phyloP scores from a whole-genome alignment of 2,888 invertebrate genomes.

The Aspidapion aeneum region DNA sequence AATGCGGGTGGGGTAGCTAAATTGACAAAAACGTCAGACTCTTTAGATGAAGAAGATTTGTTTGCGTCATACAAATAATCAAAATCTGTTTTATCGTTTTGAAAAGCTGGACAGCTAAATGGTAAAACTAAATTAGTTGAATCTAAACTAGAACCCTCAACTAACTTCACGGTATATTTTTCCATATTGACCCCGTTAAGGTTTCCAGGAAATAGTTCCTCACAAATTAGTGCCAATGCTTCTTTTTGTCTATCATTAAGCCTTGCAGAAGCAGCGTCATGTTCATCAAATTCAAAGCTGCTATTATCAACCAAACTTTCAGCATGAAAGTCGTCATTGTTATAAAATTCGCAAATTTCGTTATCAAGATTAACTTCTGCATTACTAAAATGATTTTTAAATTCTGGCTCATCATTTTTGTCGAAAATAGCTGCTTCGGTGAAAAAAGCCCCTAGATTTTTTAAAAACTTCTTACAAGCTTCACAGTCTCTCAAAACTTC shows the following conservation, averaged over 20 bases:
- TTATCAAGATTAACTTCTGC: background rate
- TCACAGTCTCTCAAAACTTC: slow-evolving; percentile 13
- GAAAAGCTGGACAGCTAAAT: slow-evolving; percentile 25
- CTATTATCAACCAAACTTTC: background rate
- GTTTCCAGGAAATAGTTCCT: background rate
- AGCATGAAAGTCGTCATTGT: background rate
- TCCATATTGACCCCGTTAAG: background rate
- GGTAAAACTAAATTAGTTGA: slow-evolving; percentile 11
- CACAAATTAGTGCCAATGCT: background rate
- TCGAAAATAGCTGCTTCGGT: background rate
- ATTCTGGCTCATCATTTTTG: slow-evolving; percentile 1
- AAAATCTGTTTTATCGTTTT: slow-evolving; percentile 19
- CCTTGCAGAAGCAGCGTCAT: slow-evolving; percentile 2
- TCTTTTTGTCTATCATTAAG: slow-evolving; percentile 12
- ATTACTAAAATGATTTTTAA: background rate
- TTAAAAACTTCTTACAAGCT: slow-evolving; percentile 14
- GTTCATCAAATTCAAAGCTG: slow-evolving; percentile 3
- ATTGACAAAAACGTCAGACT: slow-evolving; percentile 7
- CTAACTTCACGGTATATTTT: background rate
- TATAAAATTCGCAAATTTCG: background rate
- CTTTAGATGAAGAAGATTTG: slow-evolving; percentile 8
- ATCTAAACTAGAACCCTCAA: too few relatives aligned
- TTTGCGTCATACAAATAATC: slow-evolving; percentile 28
- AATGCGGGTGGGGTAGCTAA: slow-evolving; percentile 19
- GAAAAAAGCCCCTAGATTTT: slow-evolving; percentile 8